Evolutionary conservation across 1,140 invertebrate genomes (phyloP).

Genomic region (Bombus confusus): DNA sequence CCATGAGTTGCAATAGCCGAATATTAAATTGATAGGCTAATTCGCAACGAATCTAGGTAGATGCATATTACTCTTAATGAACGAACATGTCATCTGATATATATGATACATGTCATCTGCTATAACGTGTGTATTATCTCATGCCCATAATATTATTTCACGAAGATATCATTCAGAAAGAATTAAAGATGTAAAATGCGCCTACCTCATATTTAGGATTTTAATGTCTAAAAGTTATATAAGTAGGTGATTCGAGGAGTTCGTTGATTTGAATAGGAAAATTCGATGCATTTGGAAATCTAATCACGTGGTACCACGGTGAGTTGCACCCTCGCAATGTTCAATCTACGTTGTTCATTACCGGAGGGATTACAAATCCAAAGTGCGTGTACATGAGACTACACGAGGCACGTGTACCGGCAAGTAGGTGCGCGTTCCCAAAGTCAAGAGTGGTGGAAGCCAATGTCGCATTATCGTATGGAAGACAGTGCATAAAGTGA

Average conservation of each 20-base stretch:
- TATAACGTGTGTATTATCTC: background rate
- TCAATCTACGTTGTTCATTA: conserved; percentile 20
- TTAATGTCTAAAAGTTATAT: background rate
- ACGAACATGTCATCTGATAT: background rate
- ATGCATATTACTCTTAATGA: background rate
- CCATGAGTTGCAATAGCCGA: background rate
- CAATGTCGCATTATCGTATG: conserved; percentile 28
- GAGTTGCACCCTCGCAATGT: background rate
- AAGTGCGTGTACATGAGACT: conserved; percentile 1
- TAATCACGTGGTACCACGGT: background rate
- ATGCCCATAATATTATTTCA: background rate
- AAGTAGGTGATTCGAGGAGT: background rate
- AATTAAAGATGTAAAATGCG: no score
- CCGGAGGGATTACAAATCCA: conserved; percentile 15
- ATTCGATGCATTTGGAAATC: background rate
- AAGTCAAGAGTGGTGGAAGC: conserved; percentile 21
- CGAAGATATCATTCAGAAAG: no score
- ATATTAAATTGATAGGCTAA: background rate
- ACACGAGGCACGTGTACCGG: background rate
- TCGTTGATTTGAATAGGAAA: background rate
- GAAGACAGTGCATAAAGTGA: conserved; percentile 34
- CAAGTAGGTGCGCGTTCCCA: background rate
- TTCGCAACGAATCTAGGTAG: background rate
- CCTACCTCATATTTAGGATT: background rate
- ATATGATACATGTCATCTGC: background rate